These are phyloP conservation scores for Cynaeus angustus DNA, from an alignment of 2,888 invertebrate species.

Conservation along the genomic window DNA sequence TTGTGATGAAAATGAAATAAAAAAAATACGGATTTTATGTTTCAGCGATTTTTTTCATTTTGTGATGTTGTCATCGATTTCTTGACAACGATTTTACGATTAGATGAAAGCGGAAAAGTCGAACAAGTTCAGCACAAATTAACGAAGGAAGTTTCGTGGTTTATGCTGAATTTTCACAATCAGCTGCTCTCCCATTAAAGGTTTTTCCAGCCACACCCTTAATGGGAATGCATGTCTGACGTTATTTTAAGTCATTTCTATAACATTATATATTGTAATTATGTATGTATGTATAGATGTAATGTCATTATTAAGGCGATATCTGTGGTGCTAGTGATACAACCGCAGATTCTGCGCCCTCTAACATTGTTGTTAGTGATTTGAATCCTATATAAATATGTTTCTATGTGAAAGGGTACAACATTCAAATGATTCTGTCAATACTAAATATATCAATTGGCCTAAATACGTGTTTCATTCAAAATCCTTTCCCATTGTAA, in stretches of 20 bases:
- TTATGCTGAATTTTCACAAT: slow-evolving; percentile 50
- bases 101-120: slow-evolving; percentile 38
- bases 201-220: slow-evolving; percentile 85
- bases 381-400: slow-evolving; percentile 58
- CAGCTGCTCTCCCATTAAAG: slow-evolving; percentile 78
- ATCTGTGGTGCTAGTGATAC: slow-evolving; percentile 52
- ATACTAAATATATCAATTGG: slow-evolving; percentile 73
- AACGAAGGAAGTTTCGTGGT: slow-evolving; percentile 21
- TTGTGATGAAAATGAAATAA: slow-evolving; percentile 38
- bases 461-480: slow-evolving; percentile 61
- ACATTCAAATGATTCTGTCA: slow-evolving; percentile 71
- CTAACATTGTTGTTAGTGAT: slow-evolving; percentile 56
- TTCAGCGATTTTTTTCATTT: slow-evolving; percentile 2
- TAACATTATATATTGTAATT: slow-evolving; percentile 64
- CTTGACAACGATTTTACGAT: slow-evolving; percentile 45
- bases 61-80: slow-evolving; percentile 43
- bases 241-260: slow-evolving; percentile 54
- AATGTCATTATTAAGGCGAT: slow-evolving; percentile 54
- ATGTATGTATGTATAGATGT: slow-evolving; percentile 69
- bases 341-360: slow-evolving; percentile 42
- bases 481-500: background rate
- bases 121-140: slow-evolving; percentile 29
- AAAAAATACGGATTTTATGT: slow-evolving; percentile 28
- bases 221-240: slow-evolving; percentile 74
- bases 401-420: slow-evolving; percentile 71